phyloP scores from a whole-genome alignment of 1,140 invertebrate genomes.

The Lepidotrigona ventralis region DNA sequence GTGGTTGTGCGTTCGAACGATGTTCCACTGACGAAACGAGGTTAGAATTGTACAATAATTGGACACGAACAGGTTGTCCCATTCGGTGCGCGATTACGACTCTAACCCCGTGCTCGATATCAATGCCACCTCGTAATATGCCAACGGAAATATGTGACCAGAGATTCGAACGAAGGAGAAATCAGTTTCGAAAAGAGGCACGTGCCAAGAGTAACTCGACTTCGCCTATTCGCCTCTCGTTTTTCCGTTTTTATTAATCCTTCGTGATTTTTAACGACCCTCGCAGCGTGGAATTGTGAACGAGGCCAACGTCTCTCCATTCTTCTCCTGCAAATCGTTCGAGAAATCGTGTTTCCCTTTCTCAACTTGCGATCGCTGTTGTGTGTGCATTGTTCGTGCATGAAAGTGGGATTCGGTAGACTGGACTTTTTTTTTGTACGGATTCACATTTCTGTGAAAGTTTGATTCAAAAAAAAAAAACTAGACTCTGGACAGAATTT shows the following conservation, averaged over 20 bases:
- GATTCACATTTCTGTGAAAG: background rate
- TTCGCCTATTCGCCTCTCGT: background rate
- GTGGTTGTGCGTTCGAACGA: no score
- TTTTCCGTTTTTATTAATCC: conserved; percentile 17
- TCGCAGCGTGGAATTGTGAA: background rate
- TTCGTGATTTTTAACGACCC: background rate
- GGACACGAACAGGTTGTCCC: background rate
- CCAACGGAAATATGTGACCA: conserved; percentile 47
- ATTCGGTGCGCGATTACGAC: background rate
- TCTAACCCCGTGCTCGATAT: background rate
- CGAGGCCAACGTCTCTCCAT: background rate
- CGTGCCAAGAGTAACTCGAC: conserved; percentile 28
- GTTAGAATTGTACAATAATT: conserved; percentile 8
- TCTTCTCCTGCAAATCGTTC: background rate
- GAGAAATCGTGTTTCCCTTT: background rate
- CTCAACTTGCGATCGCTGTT: background rate
- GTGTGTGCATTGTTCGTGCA: no score
- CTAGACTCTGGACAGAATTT: no score
- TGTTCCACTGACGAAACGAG: background rate
- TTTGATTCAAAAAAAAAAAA: background rate
- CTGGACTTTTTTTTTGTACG: no score
- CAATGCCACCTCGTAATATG: conserved; percentile 34
- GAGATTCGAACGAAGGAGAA: conserved; percentile 43
- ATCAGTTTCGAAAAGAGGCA: conserved; percentile 35
- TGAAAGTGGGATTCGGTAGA: no score